Evolutionary conservation across 2,888 invertebrate species (phyloP).

Genomic region (Hipparchia sbordonii): DNA sequence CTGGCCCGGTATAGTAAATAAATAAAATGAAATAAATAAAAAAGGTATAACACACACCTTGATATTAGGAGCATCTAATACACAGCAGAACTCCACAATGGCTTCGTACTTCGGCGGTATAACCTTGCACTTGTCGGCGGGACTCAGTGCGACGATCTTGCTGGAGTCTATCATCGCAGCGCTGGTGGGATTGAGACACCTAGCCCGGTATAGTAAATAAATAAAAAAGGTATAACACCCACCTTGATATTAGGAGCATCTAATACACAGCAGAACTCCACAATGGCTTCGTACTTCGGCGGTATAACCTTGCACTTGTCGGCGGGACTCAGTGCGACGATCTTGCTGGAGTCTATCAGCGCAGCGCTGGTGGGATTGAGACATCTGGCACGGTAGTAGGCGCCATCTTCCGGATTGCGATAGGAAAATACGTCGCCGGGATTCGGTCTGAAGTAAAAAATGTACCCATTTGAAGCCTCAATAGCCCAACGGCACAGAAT

Average conservation of each 20-base stretch:
- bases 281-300: conserved; percentile 46
- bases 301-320: conserved; percentile 48
- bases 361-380: conserved; percentile 50
- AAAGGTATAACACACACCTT: background rate
- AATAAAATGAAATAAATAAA: too few relatives aligned
- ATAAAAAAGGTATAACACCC: too few relatives aligned
- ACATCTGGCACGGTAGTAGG: conserved; percentile 61
- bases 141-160: conserved; percentile 42
- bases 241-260: conserved; percentile 20
- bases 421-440: conserved; percentile 61
- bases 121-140: conserved; percentile 41
- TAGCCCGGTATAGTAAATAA: conserved; percentile 59
- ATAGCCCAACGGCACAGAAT: too few relatives aligned
- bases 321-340: conserved; percentile 40
- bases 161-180: conserved; percentile 61
- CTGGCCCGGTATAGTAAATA: too few relatives aligned
- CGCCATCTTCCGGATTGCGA: conserved; percentile 54
- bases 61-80: conserved; percentile 41
- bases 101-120: conserved; percentile 48
- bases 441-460: conserved; percentile 47
- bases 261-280: conserved; percentile 65
- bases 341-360: conserved; percentile 56
- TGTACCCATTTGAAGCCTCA: too few relatives aligned
- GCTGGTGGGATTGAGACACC: conserved; percentile 47
- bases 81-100: conserved; percentile 63